A percentile compares a stretch with the other conserved stretches of the same genome.
Evolutionary conservation across 2,888 invertebrate genomes (phyloP).

Genomic region (Agrotis clavis): DNA sequence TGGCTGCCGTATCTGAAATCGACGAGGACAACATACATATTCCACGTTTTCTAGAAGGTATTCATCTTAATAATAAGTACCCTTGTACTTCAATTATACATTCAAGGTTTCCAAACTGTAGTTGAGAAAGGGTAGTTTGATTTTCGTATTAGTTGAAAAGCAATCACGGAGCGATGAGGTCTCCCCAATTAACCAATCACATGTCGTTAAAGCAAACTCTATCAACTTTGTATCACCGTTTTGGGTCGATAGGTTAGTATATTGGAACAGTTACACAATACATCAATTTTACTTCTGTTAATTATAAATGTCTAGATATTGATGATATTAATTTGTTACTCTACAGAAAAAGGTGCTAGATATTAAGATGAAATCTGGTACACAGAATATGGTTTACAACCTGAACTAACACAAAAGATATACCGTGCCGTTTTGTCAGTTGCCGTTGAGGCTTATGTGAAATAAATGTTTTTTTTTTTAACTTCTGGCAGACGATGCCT

Average conservation of each 20-base stretch:
- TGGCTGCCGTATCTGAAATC: too few species aligned
- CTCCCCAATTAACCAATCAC: conserved; percentile 64
- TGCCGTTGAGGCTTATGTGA: too few species aligned
- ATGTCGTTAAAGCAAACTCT: conserved; percentile 57
- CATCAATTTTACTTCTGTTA: too few species aligned
- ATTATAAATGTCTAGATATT: too few species aligned
- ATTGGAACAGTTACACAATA: conserved; percentile 1
- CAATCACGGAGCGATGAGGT: conserved; percentile 59
- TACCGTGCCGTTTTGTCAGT: too few species aligned
- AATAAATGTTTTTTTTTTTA: too few species aligned
- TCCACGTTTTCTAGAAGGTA: not conserved
- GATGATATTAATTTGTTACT: too few species aligned
- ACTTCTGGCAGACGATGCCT: too few species aligned
- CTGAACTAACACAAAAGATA: too few species aligned
- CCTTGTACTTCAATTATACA: conserved; percentile 26
- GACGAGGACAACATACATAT: not conserved
- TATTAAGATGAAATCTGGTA: too few species aligned
- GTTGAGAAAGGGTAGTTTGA: conserved; percentile 39
- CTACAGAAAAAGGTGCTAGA: too few species aligned
- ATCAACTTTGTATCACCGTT: conserved; percentile 46
- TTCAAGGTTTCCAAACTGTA: conserved; percentile 37
- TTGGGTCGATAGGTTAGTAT: conserved; percentile 30
- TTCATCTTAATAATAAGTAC: not conserved
- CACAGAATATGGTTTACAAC: too few species aligned
- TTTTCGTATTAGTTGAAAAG: conserved; percentile 58